Evolutionary conservation across 2,888 invertebrate species (phyloP).

Genomic region (Noctua fimbriata): DNA sequence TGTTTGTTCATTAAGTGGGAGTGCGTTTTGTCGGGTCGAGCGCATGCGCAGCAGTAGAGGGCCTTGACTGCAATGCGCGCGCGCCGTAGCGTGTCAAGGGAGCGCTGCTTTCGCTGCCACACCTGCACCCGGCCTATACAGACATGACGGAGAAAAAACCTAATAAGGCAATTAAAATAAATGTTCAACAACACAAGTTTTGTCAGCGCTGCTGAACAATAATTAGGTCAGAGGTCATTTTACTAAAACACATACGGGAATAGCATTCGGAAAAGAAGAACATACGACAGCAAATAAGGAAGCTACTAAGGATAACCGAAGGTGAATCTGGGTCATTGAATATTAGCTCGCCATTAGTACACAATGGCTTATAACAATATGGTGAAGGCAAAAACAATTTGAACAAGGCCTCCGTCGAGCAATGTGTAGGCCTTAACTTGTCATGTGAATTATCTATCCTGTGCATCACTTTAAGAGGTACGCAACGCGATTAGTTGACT

Average conservation of each 20-base stretch:
- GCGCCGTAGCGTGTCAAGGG: conserved; percentile 90
- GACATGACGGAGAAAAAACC: conserved; percentile 70
- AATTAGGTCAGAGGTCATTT: conserved; percentile 45
- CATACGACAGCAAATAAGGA: conserved; percentile 52
- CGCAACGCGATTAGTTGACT: not conserved
- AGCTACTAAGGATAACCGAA: conserved; percentile 64
- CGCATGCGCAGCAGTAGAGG: conserved; percentile 78
- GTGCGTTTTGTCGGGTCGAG: conserved; percentile 73
- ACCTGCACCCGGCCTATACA: conserved; percentile 81
- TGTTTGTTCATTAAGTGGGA: conserved; percentile 78
- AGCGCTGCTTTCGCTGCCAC: conserved; percentile 90
- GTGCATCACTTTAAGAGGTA: conserved; percentile 63
- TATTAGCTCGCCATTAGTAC: conserved; percentile 79
- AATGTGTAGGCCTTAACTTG: conserved; percentile 65
- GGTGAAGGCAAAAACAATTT: conserved; percentile 83
- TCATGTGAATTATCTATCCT: conserved; percentile 74
- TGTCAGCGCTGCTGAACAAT: conserved; percentile 15
- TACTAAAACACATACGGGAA: conserved; percentile 18
- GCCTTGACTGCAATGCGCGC: conserved; percentile 90
- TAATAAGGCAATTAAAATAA: conserved; percentile 69
- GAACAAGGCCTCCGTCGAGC: conserved; percentile 76
- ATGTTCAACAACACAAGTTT: conserved; percentile 46
- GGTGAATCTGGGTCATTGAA: conserved; percentile 78
- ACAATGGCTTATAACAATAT: conserved; percentile 81
- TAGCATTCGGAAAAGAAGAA: conserved; percentile 30